A percentile compares a stretch with the other conserved stretches of the same genome.
Conservation (phyloP, 2,888 invertebrate genomes). For the Acanthosepion lycidas region DNA sequence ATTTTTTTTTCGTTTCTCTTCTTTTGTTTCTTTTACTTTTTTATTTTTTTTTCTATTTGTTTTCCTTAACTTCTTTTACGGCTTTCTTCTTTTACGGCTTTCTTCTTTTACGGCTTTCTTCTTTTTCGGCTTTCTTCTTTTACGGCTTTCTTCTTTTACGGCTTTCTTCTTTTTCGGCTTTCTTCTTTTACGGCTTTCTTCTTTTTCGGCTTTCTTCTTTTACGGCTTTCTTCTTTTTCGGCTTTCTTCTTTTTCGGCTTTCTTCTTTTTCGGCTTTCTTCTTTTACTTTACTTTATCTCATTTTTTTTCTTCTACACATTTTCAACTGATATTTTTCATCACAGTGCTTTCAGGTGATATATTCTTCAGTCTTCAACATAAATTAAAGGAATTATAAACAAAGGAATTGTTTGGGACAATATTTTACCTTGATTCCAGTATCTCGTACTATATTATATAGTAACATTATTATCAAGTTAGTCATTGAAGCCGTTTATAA, state of each 20-base stretch:
- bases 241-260: too few species aligned
- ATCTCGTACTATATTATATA: too few species aligned
- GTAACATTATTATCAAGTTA: too few species aligned
- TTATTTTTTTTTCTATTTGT: neutral
- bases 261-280: too few species aligned
- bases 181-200: neutral
- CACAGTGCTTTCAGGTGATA: neutral
- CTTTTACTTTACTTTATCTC: neutral
- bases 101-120: neutral
- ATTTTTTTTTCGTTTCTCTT: neutral
- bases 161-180: too few species aligned
- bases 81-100: neutral
- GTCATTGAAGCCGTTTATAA: too few species aligned
- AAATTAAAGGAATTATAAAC: too few species aligned
- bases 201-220: neutral
- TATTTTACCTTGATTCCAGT: too few species aligned
- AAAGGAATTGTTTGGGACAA: too few species aligned
- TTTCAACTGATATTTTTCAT: neutral
- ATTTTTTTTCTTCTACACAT: neutral
- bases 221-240: neutral
- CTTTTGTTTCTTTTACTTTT: neutral
- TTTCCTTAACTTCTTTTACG: neutral
- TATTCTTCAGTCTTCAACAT: neutral
- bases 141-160: neutral
- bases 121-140: neutral